Conservation (phyloP, 2,888 invertebrate species). For the Rotaria magnacalcarata region DNA sequence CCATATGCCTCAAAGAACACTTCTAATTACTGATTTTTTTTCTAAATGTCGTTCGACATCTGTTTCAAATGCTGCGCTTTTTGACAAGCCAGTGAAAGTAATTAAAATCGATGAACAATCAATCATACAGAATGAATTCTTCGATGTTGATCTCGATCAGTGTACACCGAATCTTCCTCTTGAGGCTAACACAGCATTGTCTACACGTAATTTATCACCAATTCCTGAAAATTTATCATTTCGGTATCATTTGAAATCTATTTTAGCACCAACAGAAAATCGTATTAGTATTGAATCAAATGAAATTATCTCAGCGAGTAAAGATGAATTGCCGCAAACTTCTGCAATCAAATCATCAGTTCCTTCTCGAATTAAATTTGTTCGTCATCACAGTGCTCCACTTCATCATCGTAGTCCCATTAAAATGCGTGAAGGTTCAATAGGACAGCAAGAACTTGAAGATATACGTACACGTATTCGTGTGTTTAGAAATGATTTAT, state of each 20-base stretch:
- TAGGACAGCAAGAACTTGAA: neutral
- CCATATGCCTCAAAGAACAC: neutral
- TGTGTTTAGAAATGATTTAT: neutral
- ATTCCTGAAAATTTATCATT: no score
- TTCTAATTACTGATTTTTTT: neutral
- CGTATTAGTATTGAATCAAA: neutral
- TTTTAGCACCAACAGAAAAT: no score
- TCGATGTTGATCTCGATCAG: neutral
- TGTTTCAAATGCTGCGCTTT: slow-evolving; percentile 47
- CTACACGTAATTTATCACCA: neutral
- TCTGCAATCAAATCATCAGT: neutral
- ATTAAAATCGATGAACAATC: neutral
- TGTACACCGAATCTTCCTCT: neutral
- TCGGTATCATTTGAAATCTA: no score
- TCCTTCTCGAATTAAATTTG: neutral
- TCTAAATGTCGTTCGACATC: slow-evolving; percentile 32
- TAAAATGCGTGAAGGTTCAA: neutral
- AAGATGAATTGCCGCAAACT: neutral
- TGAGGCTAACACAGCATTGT: neutral
- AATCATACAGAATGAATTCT: no score
- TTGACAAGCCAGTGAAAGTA: slow-evolving; percentile 4
- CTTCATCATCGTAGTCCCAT: slow-evolving; percentile 15
- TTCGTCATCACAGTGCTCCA: neutral
- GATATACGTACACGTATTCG: slow-evolving; percentile 2
- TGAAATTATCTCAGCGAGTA: neutral